phyloP scores from a whole-genome alignment of 2,113 vertebrate species.

The sheep (Ovis aries) region ARS-UI_Ramb_v3.0 NC_056080.1:46626501-46627000 shows the following conservation, averaged over 20 bases:
- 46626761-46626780: background rate
- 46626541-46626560: background rate
- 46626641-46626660: background rate
- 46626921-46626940: too few species aligned
- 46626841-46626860: too few species aligned
- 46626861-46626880: too few species aligned
- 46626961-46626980: too few species aligned
- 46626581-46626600: background rate
- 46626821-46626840: too few species aligned
- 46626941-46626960: too few species aligned
- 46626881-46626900: too few species aligned
- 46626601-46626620: background rate
- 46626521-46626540: background rate
- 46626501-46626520: background rate
- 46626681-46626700: background rate
- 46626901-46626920: too few species aligned
- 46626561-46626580: background rate
- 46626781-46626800: background rate
- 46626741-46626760: background rate
- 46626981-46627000: too few species aligned
- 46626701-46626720: background rate
- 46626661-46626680: background rate
- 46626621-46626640: background rate
- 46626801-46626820: background rate
- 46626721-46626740: background rate